phyloP scores from a whole-genome alignment of 2,113 vertebrate genomes.

The Hemichromis elongatus region DNA sequence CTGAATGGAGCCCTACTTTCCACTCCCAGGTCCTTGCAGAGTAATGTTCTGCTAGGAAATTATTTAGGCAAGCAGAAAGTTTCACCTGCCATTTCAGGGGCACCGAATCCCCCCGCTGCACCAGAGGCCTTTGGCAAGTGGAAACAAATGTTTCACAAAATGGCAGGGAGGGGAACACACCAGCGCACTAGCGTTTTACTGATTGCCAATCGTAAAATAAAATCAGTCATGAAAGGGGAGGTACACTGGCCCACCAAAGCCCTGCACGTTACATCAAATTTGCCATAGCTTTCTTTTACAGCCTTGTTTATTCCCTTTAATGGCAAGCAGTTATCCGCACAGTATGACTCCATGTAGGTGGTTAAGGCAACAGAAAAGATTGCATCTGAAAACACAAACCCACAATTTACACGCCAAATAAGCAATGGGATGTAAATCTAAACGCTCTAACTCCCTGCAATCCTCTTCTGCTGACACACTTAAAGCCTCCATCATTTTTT shows the following conservation, averaged over 20 bases:
- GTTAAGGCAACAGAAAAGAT: slow-evolving; percentile 47
- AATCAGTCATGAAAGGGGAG: slow-evolving; percentile 81
- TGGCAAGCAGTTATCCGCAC: slow-evolving; percentile 66
- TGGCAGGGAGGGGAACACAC: slow-evolving; percentile 78
- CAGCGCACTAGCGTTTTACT: slow-evolving; percentile 77
- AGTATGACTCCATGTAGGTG: slow-evolving; percentile 65
- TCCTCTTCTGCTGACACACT: neutral
- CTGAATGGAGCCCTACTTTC: slow-evolving; percentile 47
- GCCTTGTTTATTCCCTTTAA: slow-evolving; percentile 84
- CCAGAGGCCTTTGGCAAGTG: slow-evolving; percentile 76
- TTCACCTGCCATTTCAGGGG: slow-evolving; percentile 75
- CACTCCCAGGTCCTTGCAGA: slow-evolving; percentile 42
- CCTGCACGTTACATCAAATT: slow-evolving; percentile 74
- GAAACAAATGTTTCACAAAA: slow-evolving; percentile 75
- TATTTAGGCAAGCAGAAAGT: slow-evolving; percentile 77
- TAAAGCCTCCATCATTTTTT: slow-evolving; percentile 24
- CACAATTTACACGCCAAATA: slow-evolving; percentile 58
- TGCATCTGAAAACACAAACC: slow-evolving; percentile 66
- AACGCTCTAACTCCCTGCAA: slow-evolving; percentile 67
- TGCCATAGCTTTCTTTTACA: slow-evolving; percentile 76
- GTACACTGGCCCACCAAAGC: slow-evolving; percentile 61
- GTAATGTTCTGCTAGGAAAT: slow-evolving; percentile 71
- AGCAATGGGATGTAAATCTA: slow-evolving; percentile 75
- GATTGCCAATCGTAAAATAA: slow-evolving; percentile 88
- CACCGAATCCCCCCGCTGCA: slow-evolving; percentile 57